These are phyloP conservation scores for Tyto alba DNA, from an alignment of 2,113 vertebrate species.

Conservation along the genomic window DNA sequence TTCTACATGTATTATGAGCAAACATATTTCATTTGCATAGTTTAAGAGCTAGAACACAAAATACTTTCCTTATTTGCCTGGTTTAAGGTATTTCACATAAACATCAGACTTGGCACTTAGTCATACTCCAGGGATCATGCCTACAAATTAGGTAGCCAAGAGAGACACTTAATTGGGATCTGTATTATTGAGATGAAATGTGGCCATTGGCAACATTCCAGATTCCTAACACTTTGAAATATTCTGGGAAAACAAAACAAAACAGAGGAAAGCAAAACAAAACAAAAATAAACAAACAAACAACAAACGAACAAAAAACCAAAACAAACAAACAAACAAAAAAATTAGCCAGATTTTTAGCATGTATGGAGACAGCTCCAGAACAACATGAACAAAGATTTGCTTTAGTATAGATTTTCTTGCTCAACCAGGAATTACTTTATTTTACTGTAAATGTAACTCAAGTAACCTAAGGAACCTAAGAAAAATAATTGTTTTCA, in stretches of 20 bases:
- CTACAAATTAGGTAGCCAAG: slow-evolving; percentile 10
- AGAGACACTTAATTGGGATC: not conserved
- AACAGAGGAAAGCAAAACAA: not conserved
- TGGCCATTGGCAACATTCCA: not conserved
- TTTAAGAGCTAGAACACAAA: not conserved
- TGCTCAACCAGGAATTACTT: not conserved
- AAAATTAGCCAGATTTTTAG: not conserved
- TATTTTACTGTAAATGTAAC: not conserved
- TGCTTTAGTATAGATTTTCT: not conserved
- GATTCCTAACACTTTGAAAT: not conserved
- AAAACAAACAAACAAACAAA: too few relatives aligned
- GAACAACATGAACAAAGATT: not conserved
- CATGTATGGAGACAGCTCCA: not conserved
- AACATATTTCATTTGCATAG: not conserved
- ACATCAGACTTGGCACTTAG: not conserved
- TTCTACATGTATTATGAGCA: not conserved
- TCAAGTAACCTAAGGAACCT: not conserved
- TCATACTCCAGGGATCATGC: not conserved
- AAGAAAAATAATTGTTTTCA: not conserved
- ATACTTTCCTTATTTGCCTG: not conserved
- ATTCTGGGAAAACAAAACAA: not conserved
- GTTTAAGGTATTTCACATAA: slow-evolving; percentile 25
- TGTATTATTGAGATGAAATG: slow-evolving; percentile 9
- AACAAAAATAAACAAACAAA: too few relatives aligned
- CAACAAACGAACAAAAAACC: too few relatives aligned